Conservation (phyloP, 2,888 invertebrate genomes). For the Allolobophora icterica region DNA sequence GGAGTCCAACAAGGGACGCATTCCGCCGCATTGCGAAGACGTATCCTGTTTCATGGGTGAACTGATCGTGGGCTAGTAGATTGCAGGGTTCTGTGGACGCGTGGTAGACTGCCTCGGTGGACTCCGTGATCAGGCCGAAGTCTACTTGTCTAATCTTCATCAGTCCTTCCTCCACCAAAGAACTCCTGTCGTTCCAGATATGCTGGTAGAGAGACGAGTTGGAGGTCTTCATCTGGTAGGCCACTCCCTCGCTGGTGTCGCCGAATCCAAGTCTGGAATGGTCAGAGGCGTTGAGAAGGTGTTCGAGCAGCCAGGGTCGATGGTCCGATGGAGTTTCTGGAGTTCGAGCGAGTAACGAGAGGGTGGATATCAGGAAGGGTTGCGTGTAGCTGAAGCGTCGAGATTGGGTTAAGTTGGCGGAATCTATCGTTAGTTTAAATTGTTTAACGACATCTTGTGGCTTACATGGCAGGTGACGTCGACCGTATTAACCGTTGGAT, state of each 20-base stretch:
- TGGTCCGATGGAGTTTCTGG: slow-evolving; percentile 28
- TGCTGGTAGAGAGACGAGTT: slow-evolving; percentile 22
- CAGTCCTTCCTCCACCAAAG: slow-evolving; percentile 35
- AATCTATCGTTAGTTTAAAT: no score
- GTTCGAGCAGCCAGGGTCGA: not conserved
- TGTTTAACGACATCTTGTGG: no score
- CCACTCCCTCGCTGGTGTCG: no score
- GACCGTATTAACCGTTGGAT: no score
- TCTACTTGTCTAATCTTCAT: slow-evolving; percentile 36
- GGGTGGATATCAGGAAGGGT: slow-evolving; percentile 41
- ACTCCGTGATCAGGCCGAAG: slow-evolving; percentile 42
- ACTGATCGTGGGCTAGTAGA: no score
- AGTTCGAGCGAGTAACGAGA: slow-evolving; percentile 35
- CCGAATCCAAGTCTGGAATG: no score
- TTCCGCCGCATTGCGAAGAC: no score
- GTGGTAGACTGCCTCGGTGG: slow-evolving; percentile 37
- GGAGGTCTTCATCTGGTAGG: slow-evolving; percentile 1
- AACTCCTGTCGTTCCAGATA: slow-evolving; percentile 5
- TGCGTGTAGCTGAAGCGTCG: slow-evolving; percentile 35
- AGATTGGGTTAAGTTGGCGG: not conserved
- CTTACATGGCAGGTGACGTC: no score
- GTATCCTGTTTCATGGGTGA: no score
- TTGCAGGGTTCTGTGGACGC: slow-evolving; percentile 37
- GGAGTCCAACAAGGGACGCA: no score
- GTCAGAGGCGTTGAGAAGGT: slow-evolving; percentile 25